Conservation (phyloP, 2,797 vertebrate species). For the Trematomus bernacchii region DNA sequence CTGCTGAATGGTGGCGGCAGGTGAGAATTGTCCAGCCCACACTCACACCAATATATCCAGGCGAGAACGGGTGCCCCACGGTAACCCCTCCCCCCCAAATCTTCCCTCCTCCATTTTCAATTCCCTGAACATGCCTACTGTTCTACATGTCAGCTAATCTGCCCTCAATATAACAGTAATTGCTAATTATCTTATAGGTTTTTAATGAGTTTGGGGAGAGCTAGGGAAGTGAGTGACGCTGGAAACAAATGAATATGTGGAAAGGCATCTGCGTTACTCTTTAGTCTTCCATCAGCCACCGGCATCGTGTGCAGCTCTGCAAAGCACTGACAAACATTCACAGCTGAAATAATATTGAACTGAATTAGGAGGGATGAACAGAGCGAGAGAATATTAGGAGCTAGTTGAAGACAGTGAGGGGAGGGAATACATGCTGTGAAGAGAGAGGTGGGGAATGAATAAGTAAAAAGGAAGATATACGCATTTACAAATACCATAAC, state of each 20-base stretch:
- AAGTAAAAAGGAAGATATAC: constrained; percentile 27
- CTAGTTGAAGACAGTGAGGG: constrained; percentile 14
- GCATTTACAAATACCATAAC: constrained; percentile 15
- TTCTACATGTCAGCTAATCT: constrained; percentile 85
- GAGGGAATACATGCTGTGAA: background rate
- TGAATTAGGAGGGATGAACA: constrained; percentile 40
- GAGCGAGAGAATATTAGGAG: constrained; percentile 28
- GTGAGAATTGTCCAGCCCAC: constrained; percentile 71
- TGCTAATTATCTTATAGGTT: constrained; percentile 84
- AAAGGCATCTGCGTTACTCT: constrained; percentile 43
- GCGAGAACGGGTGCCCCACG: constrained; percentile 58
- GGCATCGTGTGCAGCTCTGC: constrained; percentile 32
- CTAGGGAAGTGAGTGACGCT: constrained; percentile 48
- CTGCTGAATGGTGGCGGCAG: constrained; percentile 22
- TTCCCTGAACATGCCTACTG: constrained; percentile 77
- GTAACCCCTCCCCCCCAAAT: constrained; percentile 50
- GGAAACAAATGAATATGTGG: constrained; percentile 43
- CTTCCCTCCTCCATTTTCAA: constrained; percentile 66
- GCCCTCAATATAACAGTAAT: constrained; percentile 85
- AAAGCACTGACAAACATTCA: constrained; percentile 34
- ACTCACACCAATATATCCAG: constrained; percentile 46
- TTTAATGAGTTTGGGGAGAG: constrained; percentile 86
- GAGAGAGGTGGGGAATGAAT: constrained; percentile 1
- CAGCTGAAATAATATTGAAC: constrained; percentile 50
- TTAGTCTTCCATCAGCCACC: constrained; percentile 30